Percentiles rank a stretch among this genome's conserved stretches.
Conservation (phyloP, 2,113 vertebrate genomes). For the Cromileptes altivelis region DNA sequence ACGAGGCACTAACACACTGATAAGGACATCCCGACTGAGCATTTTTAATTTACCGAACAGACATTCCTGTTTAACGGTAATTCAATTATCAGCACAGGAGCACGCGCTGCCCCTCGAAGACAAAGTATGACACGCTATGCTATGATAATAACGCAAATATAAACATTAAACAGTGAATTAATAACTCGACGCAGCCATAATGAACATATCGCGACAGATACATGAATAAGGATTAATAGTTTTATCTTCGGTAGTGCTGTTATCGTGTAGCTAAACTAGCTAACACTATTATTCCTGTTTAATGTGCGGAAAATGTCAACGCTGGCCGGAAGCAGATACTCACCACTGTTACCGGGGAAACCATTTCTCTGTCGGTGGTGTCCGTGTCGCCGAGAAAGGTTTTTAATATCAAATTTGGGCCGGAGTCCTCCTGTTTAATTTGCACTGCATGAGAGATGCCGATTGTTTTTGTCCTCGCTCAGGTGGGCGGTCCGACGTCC, state of each 20-base stretch:
- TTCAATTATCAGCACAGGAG: slow-evolving; percentile 2
- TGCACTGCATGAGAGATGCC: slow-evolving; percentile 63
- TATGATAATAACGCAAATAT: not conserved
- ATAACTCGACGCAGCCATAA: rapidly evolving
- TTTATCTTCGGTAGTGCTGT: not conserved
- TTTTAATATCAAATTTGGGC: not conserved
- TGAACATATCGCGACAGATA: not conserved
- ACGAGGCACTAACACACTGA: too few species aligned
- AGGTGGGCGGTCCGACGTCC: slow-evolving; percentile 69
- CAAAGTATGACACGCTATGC: slow-evolving; percentile 21
- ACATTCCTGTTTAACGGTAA: not conserved
- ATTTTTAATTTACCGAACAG: not conserved
- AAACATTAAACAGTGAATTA: not conserved
- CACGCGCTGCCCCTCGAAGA: slow-evolving; percentile 16
- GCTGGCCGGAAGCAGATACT: slow-evolving; percentile 49
- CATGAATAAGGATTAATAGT: not conserved
- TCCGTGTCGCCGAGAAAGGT: not conserved
- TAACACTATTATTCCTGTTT: not conserved
- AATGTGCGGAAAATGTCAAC: not conserved
- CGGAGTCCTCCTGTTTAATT: slow-evolving; percentile 24
- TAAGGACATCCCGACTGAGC: not conserved
- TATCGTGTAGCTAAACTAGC: slow-evolving; percentile 40
- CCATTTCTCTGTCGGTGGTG: slow-evolving; percentile 76
- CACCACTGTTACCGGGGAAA: slow-evolving; percentile 87
- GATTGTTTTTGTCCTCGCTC: slow-evolving; percentile 85